Base-by-base conservation (phyloP, 2,797 vertebrate genomes). In the Lacerta bilineata region DNA sequence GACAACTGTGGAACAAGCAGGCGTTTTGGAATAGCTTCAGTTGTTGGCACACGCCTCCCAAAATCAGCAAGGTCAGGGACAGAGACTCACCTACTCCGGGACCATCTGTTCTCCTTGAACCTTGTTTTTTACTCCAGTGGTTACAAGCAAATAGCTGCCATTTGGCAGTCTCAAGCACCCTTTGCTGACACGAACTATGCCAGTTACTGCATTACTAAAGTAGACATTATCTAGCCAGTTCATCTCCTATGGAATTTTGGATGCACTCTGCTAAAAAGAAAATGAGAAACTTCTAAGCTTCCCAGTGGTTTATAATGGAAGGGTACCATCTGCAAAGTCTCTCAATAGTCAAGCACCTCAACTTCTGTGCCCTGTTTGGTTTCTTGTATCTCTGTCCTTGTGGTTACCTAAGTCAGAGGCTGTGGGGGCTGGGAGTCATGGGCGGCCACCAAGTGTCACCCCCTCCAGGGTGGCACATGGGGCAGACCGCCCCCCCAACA, bases 51-150 rank as follows among this genome's bases (percentile, higher is more conserved):
- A 85, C 13, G 4, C 41, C 83, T 27, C 9, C 55, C 72, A 15
- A 64, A 33, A 76, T 61, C 72, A 43, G 11, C 9, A 33, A 39
- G 46, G 46, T 59, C 69, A 74, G 83, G 68, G 69, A 41, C 25
- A 29, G 46, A 61, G 50, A 4, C 43, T 64, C 64, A 46, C 80
- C 64, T 68, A 69, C 41, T 20, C 39, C 18, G 39, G 25, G 39
- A 29, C 64, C 80, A 82, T 69, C 80, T 82, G 80, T 46, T 82
- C 80, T 43, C 64, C 80, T 68, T 68, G 64, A 46, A 68, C n/a
- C 25, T 66, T 46, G 27, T 10, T 5, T 43, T 82, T n/a, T 69
- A 61, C 39, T 50, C n/a, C 33, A 36, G 33, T 59, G 71, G 3
- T 39, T 74, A 25, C 46, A 39, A 74, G 23, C 6, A 50, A 13